Percentiles rank a stretch among this genome's conserved stretches.
phyloP scores from a whole-genome alignment of 1,140 invertebrate genomes.

The Papilio machaon region DNA sequence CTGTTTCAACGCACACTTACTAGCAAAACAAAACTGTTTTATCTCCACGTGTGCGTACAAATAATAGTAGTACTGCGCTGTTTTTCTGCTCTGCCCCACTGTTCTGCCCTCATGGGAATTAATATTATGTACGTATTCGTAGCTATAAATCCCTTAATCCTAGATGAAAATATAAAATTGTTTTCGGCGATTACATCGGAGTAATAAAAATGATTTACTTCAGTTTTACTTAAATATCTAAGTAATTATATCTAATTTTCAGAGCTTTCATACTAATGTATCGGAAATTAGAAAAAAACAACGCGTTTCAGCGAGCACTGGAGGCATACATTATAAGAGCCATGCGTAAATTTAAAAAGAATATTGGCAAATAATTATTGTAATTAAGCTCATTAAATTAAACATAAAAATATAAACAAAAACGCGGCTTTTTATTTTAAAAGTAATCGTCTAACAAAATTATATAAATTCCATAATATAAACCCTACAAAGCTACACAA shows the following conservation, averaged over 20 bases:
- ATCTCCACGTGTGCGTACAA: too few species aligned
- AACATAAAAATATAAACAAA: neutral
- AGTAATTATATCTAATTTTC: conserved; percentile 28
- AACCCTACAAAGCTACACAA: neutral
- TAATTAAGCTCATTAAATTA: neutral
- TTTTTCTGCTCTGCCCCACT: neutral
- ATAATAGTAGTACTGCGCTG: too few species aligned
- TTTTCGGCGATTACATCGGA: too few species aligned
- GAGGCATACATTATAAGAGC: conserved; percentile 19
- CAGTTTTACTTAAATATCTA: neutral
- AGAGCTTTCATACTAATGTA: conserved; percentile 27
- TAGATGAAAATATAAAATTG: too few species aligned
- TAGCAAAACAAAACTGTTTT: neutral
- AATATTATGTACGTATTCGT: too few species aligned
- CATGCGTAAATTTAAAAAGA: conserved; percentile 17
- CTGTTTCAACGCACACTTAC: neutral
- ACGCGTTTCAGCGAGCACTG: conserved; percentile 17
- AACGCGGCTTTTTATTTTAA: conserved; percentile 4
- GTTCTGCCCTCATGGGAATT: neutral
- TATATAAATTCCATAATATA: neutral
- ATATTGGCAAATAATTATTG: conserved; percentile 5
- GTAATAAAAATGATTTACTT: neutral
- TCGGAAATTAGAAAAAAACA: conserved; percentile 23
- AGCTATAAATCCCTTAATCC: too few species aligned
- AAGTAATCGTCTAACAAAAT: neutral